Evolutionary conservation across 2,888 invertebrate species (phyloP), one percentile per base, ranked within the genome.

Genomic region (Oscheius sp.): DNA sequence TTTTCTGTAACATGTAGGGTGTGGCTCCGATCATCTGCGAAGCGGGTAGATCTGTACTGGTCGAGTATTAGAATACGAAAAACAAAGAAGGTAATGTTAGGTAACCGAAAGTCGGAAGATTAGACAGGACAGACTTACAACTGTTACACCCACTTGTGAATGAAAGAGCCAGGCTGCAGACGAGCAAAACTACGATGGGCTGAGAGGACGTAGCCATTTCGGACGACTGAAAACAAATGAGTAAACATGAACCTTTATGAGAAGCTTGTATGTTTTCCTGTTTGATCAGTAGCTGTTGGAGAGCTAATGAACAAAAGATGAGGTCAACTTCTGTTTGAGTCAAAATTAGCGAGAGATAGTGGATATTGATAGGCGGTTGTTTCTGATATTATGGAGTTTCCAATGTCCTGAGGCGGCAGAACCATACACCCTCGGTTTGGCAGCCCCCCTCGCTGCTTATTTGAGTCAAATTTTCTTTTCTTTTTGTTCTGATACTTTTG

Each of bases 1-100:
- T 81, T 70, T 85, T 86, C 74, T 85, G 82, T 4, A 87, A 76
- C 70, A 86, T 66, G 72, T 84, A 87, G 11, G 86, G 84, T 55
- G 82, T 75, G 35, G 84, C 81, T 71, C 86, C 86, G 47, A 86
- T 83, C 50, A 78, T 82, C 70, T 85, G 85, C 4, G 84, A 79
- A 35, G 82, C 79, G 2, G 87, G 87, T 35, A 87, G 80, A 35
- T 81, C 87, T 87, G 75, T 33, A 73, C 13, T 2, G 53, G 55
- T 42, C 9, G 2, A 2, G 35, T 10, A 47, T 29, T 70, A 32
- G 10, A 29, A 58, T 10, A 1, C 1, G 32, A 7, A 29, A 32
- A 29, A 21, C 37, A 11, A 21, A 7, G 48, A 21, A 47, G 2
- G 70, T 47, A 47, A 59, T 47, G 70, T 70, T 57, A 70, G 29